These are phyloP conservation scores for Danio rerio DNA, from an alignment of 2,113 vertebrate genomes.

Conservation along the genomic window DNA sequence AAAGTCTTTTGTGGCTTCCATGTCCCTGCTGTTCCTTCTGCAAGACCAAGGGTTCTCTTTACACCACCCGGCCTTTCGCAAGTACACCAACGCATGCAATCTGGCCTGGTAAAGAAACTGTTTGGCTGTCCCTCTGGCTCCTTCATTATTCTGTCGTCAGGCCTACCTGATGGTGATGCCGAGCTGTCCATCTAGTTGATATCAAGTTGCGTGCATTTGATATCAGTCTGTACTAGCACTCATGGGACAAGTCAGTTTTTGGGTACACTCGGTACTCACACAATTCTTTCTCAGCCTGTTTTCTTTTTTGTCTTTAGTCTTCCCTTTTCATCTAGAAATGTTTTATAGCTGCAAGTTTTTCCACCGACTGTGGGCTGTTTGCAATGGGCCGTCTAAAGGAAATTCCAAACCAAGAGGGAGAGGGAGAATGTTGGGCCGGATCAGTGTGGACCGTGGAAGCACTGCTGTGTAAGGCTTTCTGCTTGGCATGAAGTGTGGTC, in stretches of 20 bases:
- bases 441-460: neutral
- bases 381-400: slow-evolving; percentile 60
- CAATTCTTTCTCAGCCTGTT: neutral
- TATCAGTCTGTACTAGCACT: neutral
- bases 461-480: slow-evolving; percentile 51
- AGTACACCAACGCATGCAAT: slow-evolving; percentile 36
- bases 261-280: slow-evolving; percentile 25
- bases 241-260: neutral
- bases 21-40: slow-evolving; percentile 45
- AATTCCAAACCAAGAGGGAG: slow-evolving; percentile 53
- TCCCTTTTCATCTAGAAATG: slow-evolving; percentile 22
- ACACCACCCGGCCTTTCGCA: slow-evolving; percentile 20
- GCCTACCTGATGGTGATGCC: slow-evolving; percentile 2
- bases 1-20: slow-evolving; percentile 42
- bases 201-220: slow-evolving; percentile 34
- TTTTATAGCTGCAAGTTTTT: slow-evolving; percentile 47
- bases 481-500: slow-evolving; percentile 24
- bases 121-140: slow-evolving; percentile 5
- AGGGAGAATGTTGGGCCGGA: slow-evolving; percentile 4
- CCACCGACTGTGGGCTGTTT: slow-evolving; percentile 48
- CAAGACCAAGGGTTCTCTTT: slow-evolving; percentile 48
- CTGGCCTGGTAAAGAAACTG: neutral
- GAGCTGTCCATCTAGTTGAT: neutral
- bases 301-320: neutral
- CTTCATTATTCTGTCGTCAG: slow-evolving; percentile 7